These are phyloP conservation scores for Orthonevra nobilis DNA, from an alignment of 2,888 invertebrate species.

Conservation along the genomic window DNA sequence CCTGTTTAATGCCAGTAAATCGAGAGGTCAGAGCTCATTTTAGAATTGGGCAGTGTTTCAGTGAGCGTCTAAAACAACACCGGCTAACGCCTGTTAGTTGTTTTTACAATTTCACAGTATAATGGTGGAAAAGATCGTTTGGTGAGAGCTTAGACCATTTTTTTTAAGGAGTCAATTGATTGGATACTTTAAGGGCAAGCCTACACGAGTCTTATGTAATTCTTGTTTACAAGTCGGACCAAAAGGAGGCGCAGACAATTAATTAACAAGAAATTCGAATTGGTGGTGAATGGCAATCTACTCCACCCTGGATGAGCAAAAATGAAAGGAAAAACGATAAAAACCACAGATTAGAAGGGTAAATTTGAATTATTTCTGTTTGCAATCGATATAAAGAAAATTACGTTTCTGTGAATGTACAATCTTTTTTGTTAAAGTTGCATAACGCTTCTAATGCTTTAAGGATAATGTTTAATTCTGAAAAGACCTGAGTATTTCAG, in stretches of 20 bases:
- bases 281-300: constrained; percentile 1
- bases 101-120: constrained; percentile 18
- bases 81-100: constrained; percentile 12
- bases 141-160: background rate
- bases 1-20: background rate
- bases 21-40: background rate
- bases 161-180: constrained; percentile 11
- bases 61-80: background rate
- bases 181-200: constrained; percentile 38
- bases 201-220: constrained; percentile 32
- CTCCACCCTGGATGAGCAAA: background rate
- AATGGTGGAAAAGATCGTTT: no score
- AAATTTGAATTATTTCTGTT: no score
- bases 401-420: no score
- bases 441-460: no score
- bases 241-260: constrained; percentile 7
- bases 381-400: no score
- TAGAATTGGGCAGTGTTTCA: background rate
- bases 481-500: no score
- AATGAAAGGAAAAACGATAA: constrained; percentile 25
- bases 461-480: no score
- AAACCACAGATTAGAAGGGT: no score
- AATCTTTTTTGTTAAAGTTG: no score
- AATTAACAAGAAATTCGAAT: constrained; percentile 11
- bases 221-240: background rate